Evolutionary conservation across 2,113 vertebrate genomes (phyloP).

Genomic region (Gallinago media): DNA sequence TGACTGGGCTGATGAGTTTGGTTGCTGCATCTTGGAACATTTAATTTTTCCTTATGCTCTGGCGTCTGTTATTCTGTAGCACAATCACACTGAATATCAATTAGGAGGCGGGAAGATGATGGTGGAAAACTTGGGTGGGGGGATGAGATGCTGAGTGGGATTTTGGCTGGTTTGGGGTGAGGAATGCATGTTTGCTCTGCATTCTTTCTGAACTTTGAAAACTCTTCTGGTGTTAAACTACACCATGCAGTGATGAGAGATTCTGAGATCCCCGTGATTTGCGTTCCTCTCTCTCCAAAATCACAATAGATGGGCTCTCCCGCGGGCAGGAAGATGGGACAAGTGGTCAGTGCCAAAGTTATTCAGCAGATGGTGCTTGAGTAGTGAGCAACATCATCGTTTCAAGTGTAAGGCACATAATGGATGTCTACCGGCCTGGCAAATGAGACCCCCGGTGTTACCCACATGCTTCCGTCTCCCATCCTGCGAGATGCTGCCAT

Average conservation of each 20-base stretch:
- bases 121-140: background rate
- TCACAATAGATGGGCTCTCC: background rate
- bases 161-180: background rate
- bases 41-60: slow-evolving; percentile 70
- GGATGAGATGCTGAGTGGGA: background rate
- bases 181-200: background rate
- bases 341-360: slow-evolving; percentile 65
- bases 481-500: slow-evolving; percentile 55
- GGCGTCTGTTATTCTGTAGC: slow-evolving; percentile 60
- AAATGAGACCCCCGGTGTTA: slow-evolving; percentile 36
- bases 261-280: background rate
- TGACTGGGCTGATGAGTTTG: slow-evolving; percentile 38
- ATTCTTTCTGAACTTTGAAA: background rate
- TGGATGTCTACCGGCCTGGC: slow-evolving; percentile 36
- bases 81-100: slow-evolving; percentile 68
- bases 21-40: slow-evolving; percentile 37
- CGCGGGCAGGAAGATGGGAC: background rate
- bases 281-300: background rate
- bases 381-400: slow-evolving; percentile 38
- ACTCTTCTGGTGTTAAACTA: background rate
- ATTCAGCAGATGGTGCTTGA: slow-evolving; percentile 65
- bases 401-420: slow-evolving; percentile 38
- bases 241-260: fast-evolving
- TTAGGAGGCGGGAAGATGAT: slow-evolving; percentile 36
- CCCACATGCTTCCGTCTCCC: background rate